Base-by-base conservation (phyloP, 1,140 invertebrate genomes). In the Ephestia elutella region DNA sequence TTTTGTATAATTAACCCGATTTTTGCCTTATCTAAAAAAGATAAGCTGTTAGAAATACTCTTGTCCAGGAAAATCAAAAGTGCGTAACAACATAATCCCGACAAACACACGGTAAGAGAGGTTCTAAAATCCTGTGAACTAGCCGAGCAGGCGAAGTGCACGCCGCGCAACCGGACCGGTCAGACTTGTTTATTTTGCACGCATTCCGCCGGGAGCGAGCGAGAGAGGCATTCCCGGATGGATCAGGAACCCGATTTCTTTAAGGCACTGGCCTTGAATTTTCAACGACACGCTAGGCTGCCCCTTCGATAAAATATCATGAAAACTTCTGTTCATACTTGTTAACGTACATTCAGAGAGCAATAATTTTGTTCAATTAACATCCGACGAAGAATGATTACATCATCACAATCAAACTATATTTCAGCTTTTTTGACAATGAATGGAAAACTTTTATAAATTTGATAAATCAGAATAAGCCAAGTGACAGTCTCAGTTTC, bases 131-230 rank as follows among this genome's bases (percentile, higher is more conserved):
- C 30, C 4, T 32, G 4, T 32, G 11, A 32, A 32, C 30, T 9
- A 32, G 9, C 11, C 21, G 21, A 13, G 75, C 72, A 75, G 75
- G 71, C 80, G 79, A 81, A 76, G 73, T 69, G 64, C 68, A 70
- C 73, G 50, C 10, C 13, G 79, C 66, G 76, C 80, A 72, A 72
- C 71, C 58, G 65, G 80, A 86, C 85, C 75, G 67, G 85, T 87
- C 75, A 70, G 57, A 70, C 85, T 83, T 77, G 85, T 87, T 87
- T 87, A 87, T 87, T 87, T 87, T 87, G 82, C 85, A 86, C 82
- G 73, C 82, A 87, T 87, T 87, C 85, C 82, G 76, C 60, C 70
- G 73, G 73, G 75, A 82, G 70, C 70, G 75, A 71, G 77, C 71
- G 70, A 72, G 71, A 72, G 71, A 69, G 68, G 76, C 75, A 74